phyloP scores from a whole-genome alignment of 2,797 vertebrate genomes.

The Melopsittacus undulatus region DNA sequence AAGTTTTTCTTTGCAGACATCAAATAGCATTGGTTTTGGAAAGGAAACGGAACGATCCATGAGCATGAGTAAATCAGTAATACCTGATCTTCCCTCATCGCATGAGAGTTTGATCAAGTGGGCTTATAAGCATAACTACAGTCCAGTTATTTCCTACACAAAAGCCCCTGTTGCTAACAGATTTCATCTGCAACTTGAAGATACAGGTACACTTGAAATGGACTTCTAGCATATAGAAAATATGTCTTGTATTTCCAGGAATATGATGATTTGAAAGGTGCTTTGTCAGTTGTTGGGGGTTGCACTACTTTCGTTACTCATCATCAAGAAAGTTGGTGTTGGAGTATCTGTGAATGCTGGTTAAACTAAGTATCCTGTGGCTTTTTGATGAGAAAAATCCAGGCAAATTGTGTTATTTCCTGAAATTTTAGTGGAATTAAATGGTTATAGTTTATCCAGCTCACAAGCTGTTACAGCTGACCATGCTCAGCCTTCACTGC shows the following conservation, averaged over 20 bases:
- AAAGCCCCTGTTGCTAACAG: slow-evolving; percentile 88
- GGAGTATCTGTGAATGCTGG: not conserved
- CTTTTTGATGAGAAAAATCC: not conserved
- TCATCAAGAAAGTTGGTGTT: not conserved
- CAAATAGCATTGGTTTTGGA: slow-evolving; percentile 87
- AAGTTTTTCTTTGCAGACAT: slow-evolving; percentile 78
- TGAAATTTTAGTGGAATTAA: not conserved
- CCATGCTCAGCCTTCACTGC: not conserved
- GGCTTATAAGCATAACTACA: slow-evolving; percentile 82
- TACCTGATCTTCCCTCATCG: slow-evolving; percentile 80
- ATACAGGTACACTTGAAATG: slow-evolving; percentile 79
- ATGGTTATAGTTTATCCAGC: not conserved
- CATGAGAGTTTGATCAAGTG: slow-evolving; percentile 88
- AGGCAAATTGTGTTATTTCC: not conserved
- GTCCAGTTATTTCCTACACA: slow-evolving; percentile 90
- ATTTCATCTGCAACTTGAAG: slow-evolving; percentile 87
- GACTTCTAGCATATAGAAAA: not conserved
- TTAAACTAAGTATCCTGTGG: not conserved
- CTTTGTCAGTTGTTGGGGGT: not conserved
- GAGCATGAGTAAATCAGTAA: slow-evolving; percentile 73
- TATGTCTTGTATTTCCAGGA: not conserved
- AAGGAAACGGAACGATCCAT: slow-evolving; percentile 83
- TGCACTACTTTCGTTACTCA: not conserved
- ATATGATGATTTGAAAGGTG: not conserved
- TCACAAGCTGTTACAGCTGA: not conserved